phyloP scores from a whole-genome alignment of 2,797 vertebrate genomes.

The Sebastes taczanowskii region DNA sequence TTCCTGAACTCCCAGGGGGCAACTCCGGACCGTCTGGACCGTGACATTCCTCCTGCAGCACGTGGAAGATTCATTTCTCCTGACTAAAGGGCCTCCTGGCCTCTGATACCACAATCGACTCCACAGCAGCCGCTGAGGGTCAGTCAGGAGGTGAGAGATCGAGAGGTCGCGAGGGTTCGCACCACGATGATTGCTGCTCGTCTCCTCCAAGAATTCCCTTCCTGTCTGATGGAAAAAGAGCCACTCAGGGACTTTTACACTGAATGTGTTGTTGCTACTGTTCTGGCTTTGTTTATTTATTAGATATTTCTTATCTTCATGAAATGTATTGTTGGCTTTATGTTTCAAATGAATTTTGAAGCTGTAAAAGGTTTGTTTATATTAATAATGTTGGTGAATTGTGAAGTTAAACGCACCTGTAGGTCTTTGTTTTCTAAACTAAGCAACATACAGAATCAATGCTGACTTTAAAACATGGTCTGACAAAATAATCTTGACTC shows the following conservation, averaged over 20 bases:
- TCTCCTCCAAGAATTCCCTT: constrained; percentile 36
- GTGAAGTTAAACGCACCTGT: neutral
- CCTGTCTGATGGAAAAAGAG: neutral
- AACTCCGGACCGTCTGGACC: constrained; percentile 47
- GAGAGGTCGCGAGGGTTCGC: constrained; percentile 23
- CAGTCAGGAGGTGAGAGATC: constrained; percentile 44
- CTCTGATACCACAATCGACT: constrained; percentile 24
- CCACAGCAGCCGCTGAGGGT: constrained; percentile 22
- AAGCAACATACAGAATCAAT: neutral
- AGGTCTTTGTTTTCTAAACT: neutral
- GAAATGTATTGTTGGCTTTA: neutral
- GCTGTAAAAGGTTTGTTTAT: neutral
- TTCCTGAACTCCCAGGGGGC: constrained; percentile 43
- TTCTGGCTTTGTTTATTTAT: neutral
- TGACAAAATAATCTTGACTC: neutral
- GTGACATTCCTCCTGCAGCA: constrained; percentile 59
- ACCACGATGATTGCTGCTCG: neutral
- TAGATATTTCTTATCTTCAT: neutral
- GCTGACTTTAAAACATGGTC: neutral
- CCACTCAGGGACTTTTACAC: neutral
- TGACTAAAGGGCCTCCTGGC: constrained; percentile 23
- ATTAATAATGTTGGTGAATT: neutral
- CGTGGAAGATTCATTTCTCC: constrained; percentile 66
- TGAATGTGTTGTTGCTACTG: neutral
- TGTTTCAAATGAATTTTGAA: neutral